A percentile compares a stretch with the other conserved stretches of the same genome.
phyloP scores from a whole-genome alignment of 2,797 vertebrate species.

The Artibeus jamaicensis region DNA sequence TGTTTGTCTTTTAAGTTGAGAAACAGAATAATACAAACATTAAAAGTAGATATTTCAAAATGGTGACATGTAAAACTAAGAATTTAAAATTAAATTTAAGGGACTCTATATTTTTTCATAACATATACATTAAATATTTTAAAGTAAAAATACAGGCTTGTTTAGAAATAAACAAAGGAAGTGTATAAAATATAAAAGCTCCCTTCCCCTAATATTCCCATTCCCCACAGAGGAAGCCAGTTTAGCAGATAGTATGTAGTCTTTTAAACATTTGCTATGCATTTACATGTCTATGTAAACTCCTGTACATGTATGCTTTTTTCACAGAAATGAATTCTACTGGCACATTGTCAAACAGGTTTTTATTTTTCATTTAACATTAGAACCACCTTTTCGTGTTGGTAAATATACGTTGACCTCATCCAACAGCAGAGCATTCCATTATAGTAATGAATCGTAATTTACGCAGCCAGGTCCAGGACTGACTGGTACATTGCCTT shows the following conservation, averaged over 20 bases:
- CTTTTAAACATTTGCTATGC: background rate
- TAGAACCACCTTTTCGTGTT: background rate
- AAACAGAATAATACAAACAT: background rate
- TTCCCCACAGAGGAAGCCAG: background rate
- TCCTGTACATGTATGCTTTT: background rate
- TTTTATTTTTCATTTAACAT: slow-evolving; percentile 6
- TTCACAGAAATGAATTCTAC: background rate
- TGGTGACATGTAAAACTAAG: background rate
- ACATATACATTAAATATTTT: background rate
- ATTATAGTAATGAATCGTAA: background rate
- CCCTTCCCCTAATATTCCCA: background rate
- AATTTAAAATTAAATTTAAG: slow-evolving; percentile 32
- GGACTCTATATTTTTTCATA: background rate
- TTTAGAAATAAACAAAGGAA: background rate
- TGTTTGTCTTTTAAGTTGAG: background rate
- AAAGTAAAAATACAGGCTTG: background rate
- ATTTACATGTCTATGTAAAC: background rate
- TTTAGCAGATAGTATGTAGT: background rate
- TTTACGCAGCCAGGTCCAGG: background rate
- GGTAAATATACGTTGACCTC: background rate
- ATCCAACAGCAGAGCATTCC: background rate
- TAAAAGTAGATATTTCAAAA: background rate
- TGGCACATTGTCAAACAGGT: background rate
- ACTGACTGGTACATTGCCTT: background rate
- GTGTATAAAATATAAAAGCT: background rate